Evolutionary conservation across 2,888 invertebrate species (phyloP).

Genomic region (Carterocephalus palaemon): DNA sequence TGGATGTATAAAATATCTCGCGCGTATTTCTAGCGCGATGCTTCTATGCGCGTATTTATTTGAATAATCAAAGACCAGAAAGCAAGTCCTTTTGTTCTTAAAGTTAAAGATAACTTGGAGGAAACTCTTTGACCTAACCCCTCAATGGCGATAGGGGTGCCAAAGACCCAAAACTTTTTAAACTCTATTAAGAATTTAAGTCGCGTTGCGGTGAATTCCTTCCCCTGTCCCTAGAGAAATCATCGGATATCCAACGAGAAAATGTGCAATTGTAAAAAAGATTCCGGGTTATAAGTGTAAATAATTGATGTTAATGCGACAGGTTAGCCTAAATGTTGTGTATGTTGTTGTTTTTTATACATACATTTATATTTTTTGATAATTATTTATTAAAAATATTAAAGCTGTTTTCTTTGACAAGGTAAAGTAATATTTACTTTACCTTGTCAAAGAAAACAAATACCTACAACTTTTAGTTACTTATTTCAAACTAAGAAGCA

Average conservation of each 20-base stretch:
- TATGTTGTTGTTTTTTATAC: too few relatives aligned
- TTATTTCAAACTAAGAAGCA: too few relatives aligned
- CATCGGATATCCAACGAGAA: slow-evolving; percentile 33
- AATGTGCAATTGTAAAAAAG: slow-evolving; percentile 39
- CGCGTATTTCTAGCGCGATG: too few relatives aligned
- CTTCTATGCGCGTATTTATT: too few relatives aligned
- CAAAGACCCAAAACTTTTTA: slow-evolving; percentile 35
- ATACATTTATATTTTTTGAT: too few relatives aligned
- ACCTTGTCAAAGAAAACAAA: too few relatives aligned
- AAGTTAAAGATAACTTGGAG: slow-evolving; percentile 17
- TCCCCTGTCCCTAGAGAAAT: slow-evolving; percentile 40
- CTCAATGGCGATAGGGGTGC: slow-evolving; percentile 13
- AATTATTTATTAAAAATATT: too few relatives aligned
- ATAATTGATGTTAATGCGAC: slow-evolving; percentile 39
- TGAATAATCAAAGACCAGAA: too few relatives aligned
- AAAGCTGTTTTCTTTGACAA: too few relatives aligned
- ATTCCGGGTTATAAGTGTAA: slow-evolving; percentile 38
- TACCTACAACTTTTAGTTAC: too few relatives aligned
- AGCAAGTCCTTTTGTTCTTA: slow-evolving; percentile 10
- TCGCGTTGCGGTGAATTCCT: slow-evolving; percentile 40
- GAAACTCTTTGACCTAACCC: slow-evolving; percentile 18
- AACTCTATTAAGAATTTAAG: slow-evolving; percentile 51
- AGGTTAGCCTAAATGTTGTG: slow-evolving; percentile 8
- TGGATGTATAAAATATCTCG: too few relatives aligned
- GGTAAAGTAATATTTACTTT: too few relatives aligned